Conservation (phyloP, 2,888 invertebrate genomes). For the Drosophila affinis region DNA sequence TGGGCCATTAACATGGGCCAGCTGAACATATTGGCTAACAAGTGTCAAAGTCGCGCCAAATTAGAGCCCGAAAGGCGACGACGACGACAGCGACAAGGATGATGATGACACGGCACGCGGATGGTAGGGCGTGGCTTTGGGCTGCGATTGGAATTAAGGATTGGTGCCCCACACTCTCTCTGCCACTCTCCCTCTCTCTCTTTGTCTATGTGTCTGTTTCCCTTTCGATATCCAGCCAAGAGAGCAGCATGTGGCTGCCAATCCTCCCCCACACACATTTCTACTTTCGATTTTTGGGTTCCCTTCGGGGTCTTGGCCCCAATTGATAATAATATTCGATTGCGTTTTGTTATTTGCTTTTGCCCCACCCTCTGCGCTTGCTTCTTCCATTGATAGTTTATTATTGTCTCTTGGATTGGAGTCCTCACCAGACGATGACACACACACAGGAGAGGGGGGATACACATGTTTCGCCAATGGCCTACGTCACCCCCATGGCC, state of each 20-base stretch:
- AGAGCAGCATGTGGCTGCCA: conserved; percentile 66
- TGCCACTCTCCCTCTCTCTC: background rate
- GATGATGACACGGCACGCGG: conserved; percentile 34
- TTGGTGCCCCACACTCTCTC: conserved; percentile 14
- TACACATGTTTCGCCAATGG: conserved; percentile 46
- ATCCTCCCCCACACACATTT: conserved; percentile 49
- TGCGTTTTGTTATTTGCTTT: conserved; percentile 75
- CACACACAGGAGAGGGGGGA: conserved; percentile 35
- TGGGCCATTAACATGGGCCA: conserved; percentile 74
- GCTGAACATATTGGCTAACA: conserved; percentile 76
- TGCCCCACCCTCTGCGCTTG: conserved; percentile 14
- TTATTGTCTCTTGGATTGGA: conserved; percentile 67
- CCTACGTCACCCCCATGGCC: conserved; percentile 42
- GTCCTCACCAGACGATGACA: conserved; percentile 37
- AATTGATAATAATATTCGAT: conserved; percentile 79
- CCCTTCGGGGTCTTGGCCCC: conserved; percentile 55
- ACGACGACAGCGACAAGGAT: background rate
- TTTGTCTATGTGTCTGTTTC: background rate
- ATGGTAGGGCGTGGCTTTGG: conserved; percentile 19
- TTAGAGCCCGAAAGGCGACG: conserved; percentile 69
- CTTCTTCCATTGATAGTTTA: conserved; percentile 64
- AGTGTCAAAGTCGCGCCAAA: conserved; percentile 80
- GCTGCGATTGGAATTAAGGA: conserved; percentile 36
- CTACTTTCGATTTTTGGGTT: conserved; percentile 16
- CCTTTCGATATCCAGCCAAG: conserved; percentile 25